phyloP scores from a whole-genome alignment of 2,797 vertebrate species.

The Manis crassicaudata region DNA sequence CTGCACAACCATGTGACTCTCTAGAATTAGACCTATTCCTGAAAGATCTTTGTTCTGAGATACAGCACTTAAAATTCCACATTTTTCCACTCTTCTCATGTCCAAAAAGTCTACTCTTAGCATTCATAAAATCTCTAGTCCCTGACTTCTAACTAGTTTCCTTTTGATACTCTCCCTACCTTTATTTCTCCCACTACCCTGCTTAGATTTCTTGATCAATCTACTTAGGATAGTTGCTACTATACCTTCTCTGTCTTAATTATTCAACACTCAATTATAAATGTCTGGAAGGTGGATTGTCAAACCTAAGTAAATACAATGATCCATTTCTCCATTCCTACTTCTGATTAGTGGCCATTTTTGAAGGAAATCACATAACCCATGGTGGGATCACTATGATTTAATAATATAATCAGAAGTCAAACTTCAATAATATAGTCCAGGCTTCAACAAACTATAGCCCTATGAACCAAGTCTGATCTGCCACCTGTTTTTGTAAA shows the following conservation, averaged over 20 bases:
- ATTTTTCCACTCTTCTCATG: background rate
- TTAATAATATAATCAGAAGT: background rate
- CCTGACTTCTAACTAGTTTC: background rate
- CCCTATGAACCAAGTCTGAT: background rate
- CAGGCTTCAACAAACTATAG: background rate
- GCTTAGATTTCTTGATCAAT: background rate
- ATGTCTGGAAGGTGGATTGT: background rate
- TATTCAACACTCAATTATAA: background rate
- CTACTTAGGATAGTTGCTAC: background rate
- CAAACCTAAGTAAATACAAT: conserved; percentile 3
- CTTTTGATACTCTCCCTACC: background rate
- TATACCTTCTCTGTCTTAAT: background rate
- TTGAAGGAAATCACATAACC: background rate
- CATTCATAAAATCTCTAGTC: background rate
- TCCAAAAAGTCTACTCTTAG: background rate
- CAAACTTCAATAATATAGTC: background rate
- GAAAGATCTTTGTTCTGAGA: background rate
- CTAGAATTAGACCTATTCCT: background rate
- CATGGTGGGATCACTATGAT: background rate
- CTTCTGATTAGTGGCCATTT: background rate
- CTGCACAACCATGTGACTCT: background rate
- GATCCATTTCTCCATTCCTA: background rate
- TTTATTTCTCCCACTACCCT: background rate
- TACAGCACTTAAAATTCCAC: background rate
- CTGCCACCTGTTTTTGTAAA: background rate